A percentile compares a stretch with the other conserved stretches of the same genome.
phyloP scores from a whole-genome alignment of 53 echinoderm and acorn worm species.

The Mesocentrotus franciscanus region DNA sequence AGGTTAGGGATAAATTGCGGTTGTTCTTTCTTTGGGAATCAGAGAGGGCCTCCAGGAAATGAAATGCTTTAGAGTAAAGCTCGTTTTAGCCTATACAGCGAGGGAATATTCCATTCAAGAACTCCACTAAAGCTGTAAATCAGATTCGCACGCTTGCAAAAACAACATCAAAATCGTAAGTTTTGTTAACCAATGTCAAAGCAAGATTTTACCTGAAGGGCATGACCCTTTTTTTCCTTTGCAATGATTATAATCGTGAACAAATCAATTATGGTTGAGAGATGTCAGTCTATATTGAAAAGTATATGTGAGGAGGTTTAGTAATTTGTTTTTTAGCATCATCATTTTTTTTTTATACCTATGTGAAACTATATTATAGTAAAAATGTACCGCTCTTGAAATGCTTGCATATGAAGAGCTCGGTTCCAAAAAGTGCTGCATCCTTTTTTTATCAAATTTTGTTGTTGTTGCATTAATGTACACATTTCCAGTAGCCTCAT shows the following conservation, averaged over 20 bases:
- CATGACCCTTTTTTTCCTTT: not conserved
- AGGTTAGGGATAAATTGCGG: not conserved
- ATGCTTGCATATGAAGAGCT: too few species aligned
- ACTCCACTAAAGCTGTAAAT: not conserved
- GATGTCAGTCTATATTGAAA: too few species aligned
- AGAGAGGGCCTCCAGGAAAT: constrained; percentile 4
- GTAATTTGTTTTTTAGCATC: too few species aligned
- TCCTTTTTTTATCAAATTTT: too few species aligned
- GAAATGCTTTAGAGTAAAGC: not conserved
- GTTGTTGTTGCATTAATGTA: too few species aligned
- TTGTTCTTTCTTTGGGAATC: not conserved
- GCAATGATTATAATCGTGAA: not conserved
- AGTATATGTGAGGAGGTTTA: too few species aligned
- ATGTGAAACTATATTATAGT: too few species aligned
- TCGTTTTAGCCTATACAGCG: not conserved
- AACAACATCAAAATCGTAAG: not conserved
- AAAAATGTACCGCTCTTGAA: too few species aligned
- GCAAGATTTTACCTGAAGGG: not conserved
- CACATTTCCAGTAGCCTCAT: too few species aligned
- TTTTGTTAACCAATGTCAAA: not conserved
- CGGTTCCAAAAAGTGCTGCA: too few species aligned
- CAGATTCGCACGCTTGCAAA: not conserved
- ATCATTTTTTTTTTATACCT: too few species aligned
- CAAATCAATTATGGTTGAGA: not conserved
- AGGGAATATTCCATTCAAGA: not conserved